A percentile compares a stretch with the other conserved stretches of the same genome.
Conservation (phyloP, 2,888 invertebrate species). For the Nebria brevicollis region DNA sequence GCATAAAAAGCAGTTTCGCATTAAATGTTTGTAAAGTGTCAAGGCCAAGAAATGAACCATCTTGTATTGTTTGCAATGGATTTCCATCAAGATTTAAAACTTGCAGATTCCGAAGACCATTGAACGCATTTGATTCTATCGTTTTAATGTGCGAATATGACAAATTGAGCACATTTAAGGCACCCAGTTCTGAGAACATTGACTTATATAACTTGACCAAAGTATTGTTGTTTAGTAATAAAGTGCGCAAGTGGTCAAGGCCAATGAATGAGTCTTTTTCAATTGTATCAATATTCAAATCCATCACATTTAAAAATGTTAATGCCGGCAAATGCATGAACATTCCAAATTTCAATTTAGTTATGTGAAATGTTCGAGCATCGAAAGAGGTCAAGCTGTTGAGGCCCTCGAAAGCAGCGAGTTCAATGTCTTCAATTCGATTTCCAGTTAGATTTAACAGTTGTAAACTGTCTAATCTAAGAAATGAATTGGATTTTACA, state of each 20-base stretch:
- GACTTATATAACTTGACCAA: slow-evolving; percentile 7
- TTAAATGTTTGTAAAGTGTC: slow-evolving; percentile 15
- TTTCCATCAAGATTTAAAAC: slow-evolving; percentile 17
- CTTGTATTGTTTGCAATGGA: not conserved
- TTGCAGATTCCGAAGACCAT: slow-evolving; percentile 13
- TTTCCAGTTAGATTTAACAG: slow-evolving; percentile 12
- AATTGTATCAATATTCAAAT: slow-evolving; percentile 14
- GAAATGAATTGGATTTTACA: not conserved
- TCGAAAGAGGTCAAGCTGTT: not conserved
- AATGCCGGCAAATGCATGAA: not conserved
- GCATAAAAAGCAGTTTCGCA: not conserved
- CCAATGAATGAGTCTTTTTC: slow-evolving; percentile 19
- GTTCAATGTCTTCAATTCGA: slow-evolving; percentile 11
- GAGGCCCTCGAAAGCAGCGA: slow-evolving; percentile 10
- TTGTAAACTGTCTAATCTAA: not conserved
- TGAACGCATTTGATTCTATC: slow-evolving; percentile 28
- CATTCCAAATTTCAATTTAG: slow-evolving; percentile 3
- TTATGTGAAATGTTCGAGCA: slow-evolving; percentile 13
- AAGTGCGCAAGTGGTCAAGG: not conserved
- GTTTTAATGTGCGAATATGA: slow-evolving; percentile 1
- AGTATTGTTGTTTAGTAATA: not conserved
- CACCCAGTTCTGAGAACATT: slow-evolving; percentile 7
- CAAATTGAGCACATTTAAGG: slow-evolving; percentile 7
- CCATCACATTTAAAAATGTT: not conserved
- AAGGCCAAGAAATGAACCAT: not conserved